These are phyloP conservation scores for Enteromius treurensis DNA, from an alignment of 2,797 vertebrate species.

Conservation along the genomic window DNA sequence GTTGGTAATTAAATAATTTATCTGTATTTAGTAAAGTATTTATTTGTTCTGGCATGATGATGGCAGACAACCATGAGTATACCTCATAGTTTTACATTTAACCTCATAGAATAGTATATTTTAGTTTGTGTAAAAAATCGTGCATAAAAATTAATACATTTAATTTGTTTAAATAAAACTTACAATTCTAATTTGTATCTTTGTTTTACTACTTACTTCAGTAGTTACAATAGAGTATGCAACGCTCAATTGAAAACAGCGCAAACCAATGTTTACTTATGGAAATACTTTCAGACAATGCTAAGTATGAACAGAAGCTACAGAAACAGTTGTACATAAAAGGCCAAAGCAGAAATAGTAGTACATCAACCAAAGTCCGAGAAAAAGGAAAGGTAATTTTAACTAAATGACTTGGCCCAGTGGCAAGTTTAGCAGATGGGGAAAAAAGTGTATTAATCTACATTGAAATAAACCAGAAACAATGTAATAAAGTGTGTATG, in stretches of 20 bases:
- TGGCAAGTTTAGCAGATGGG: constrained; percentile 35
- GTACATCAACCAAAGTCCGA: not conserved
- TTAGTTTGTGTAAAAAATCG: not conserved
- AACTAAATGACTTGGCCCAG: constrained; percentile 18
- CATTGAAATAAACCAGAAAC: constrained; percentile 21
- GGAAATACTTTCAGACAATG: not conserved
- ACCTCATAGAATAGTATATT: not conserved
- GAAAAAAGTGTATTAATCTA: not conserved
- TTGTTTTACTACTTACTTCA: not conserved
- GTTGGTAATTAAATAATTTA: not conserved
- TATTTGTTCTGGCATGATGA: not conserved
- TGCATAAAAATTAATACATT: too few relatives aligned
- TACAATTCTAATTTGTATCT: not conserved
- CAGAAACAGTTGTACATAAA: constrained; percentile 2
- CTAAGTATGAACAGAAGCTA: not conserved
- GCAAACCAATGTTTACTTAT: not conserved
- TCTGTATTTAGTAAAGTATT: too few relatives aligned
- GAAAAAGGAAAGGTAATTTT: not conserved
- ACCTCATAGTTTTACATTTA: not conserved
- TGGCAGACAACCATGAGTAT: not conserved
- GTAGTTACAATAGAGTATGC: not conserved
- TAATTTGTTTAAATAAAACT: too few relatives aligned
- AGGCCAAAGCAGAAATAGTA: not conserved
- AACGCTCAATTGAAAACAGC: not conserved
- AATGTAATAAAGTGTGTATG: constrained; percentile 11